Evolutionary conservation across 2,888 invertebrate species (phyloP).

Genomic region (Germaria angustata): DNA sequence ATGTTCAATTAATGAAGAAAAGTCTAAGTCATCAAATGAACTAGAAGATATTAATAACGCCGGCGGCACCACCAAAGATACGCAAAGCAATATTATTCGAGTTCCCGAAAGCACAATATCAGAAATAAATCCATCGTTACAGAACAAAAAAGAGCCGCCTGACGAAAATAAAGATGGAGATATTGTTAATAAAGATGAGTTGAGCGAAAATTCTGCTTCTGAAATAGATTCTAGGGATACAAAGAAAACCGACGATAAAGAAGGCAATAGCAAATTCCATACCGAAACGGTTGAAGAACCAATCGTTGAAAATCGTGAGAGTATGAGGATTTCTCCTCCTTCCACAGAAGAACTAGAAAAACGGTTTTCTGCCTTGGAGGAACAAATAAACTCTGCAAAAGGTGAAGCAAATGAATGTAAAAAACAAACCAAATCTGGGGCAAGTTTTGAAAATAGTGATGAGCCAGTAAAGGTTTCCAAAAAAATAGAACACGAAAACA

Average conservation of each 20-base stretch:
- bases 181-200: background rate
- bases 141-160: conserved; percentile 74
- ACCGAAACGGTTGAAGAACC: background rate
- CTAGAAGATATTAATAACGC: background rate
- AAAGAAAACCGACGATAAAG: background rate
- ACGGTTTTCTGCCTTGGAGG: conserved; percentile 75
- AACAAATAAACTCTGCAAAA: conserved; percentile 69
- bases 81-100: background rate
- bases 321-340: conserved; percentile 68
- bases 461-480: background rate
- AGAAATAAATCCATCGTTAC: conserved; percentile 69
- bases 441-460: background rate
- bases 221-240: background rate
- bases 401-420: conserved; percentile 66
- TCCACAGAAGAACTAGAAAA: conserved; percentile 76
- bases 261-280: background rate
- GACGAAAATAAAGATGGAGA: conserved; percentile 62
- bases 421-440: background rate
- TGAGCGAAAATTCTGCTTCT: background rate
- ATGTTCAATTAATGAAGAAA: background rate
- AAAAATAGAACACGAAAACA: no score
- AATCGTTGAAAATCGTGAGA: background rate
- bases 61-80: background rate
- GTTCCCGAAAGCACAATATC: conserved; percentile 68
- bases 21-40: background rate